Percentiles rank a stretch among this genome's conserved stretches.
Conservation (phyloP, 2,888 invertebrate genomes). For the Fissipunctia ypsillon region DNA sequence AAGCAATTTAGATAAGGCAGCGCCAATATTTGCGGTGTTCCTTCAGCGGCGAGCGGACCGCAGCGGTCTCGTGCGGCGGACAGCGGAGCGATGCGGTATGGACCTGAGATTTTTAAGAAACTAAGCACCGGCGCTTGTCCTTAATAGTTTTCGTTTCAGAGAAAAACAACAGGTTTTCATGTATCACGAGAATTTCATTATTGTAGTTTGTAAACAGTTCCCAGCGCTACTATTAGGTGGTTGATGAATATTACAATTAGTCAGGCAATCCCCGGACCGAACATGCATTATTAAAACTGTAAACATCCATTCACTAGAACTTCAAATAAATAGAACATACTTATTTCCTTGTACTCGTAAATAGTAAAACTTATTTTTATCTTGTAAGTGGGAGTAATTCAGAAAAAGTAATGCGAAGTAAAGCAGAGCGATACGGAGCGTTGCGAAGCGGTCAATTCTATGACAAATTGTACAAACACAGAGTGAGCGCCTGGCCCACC, state of each 20-base stretch:
- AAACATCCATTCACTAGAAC: background rate
- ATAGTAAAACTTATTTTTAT: background rate
- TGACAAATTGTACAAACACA: conserved; percentile 32
- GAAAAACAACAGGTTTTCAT: background rate
- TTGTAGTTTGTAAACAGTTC: background rate
- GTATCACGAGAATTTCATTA: background rate
- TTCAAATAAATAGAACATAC: background rate
- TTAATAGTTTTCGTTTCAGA: background rate
- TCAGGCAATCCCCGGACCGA: background rate
- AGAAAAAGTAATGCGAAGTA: background rate
- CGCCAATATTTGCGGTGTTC: conserved; percentile 61
- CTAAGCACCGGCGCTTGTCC: background rate
- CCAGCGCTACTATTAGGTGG: background rate
- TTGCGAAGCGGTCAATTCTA: background rate
- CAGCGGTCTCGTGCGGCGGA: background rate
- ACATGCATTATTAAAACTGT: background rate
- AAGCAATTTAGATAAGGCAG: conserved; percentile 66
- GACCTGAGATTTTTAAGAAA: background rate
- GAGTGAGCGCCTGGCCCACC: conserved; percentile 6
- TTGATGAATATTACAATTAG: background rate
- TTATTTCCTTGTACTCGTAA: background rate
- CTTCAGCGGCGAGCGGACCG: conserved; percentile 20
- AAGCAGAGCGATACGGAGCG: background rate
- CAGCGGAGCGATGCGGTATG: background rate
- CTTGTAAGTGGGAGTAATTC: background rate